Conservation (phyloP, 2,113 vertebrate species). For the Heterochromis multidens region DNA sequence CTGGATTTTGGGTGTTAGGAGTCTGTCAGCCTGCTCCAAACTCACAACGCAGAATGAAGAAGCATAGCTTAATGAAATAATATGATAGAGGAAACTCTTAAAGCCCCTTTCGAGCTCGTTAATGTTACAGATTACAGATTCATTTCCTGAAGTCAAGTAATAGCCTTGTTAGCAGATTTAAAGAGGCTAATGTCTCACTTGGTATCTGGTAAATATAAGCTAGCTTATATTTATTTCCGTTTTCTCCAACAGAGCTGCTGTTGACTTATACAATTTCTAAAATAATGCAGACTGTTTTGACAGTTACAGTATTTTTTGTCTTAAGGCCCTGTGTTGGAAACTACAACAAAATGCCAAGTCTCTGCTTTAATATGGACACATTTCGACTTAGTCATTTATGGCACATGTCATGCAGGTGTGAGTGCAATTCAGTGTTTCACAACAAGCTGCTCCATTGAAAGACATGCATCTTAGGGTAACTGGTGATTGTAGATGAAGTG, state of each 20-base stretch:
- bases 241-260: background rate
- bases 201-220: background rate
- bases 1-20: background rate
- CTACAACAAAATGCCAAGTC: accelerated
- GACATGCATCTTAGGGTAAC: too few species aligned
- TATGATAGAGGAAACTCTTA: too few species aligned
- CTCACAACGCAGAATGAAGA: too few species aligned
- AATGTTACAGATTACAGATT: too few species aligned
- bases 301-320: accelerated
- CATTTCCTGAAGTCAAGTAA: too few species aligned
- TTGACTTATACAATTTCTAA: background rate
- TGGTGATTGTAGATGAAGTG: too few species aligned
- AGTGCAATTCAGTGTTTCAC: too few species aligned
- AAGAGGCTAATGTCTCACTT: background rate
- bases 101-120: too few species aligned
- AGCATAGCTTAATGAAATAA: too few species aligned
- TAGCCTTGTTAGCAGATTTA: too few species aligned
- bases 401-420: background rate
- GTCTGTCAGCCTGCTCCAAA: background rate
- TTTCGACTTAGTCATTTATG: background rate
- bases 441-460: too few species aligned
- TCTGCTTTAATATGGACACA: background rate
- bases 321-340: too few species aligned
- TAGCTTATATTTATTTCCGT: background rate
- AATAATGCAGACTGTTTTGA: background rate